Conservation (phyloP, 2,888 invertebrate species). For the Drosophila glabriapex region DNA sequence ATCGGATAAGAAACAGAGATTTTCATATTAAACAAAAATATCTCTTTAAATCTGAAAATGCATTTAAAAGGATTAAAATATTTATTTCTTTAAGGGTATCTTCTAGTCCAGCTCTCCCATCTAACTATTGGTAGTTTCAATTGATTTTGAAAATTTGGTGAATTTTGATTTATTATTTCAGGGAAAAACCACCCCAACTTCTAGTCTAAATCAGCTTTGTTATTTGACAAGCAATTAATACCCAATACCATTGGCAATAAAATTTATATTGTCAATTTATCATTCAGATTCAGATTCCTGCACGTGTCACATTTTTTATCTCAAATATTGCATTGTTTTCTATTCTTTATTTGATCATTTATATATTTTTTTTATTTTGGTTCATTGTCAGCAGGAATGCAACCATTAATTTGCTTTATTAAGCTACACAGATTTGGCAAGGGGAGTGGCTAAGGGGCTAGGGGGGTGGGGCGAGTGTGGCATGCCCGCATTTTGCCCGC, state of each 20-base stretch:
- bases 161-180: not conserved
- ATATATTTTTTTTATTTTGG: not conserved
- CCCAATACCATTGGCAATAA: slow-evolving; percentile 69
- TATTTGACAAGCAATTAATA: slow-evolving; percentile 67
- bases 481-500: not conserved
- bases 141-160: not conserved
- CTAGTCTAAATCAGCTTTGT: not conserved
- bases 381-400: slow-evolving; percentile 51
- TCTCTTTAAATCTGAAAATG: not conserved
- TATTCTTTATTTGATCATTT: not conserved
- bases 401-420: slow-evolving; percentile 76
- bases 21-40: not conserved
- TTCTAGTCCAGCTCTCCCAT: not conserved
- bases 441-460: not conserved
- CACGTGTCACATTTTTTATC: slow-evolving; percentile 70
- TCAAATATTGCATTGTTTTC: slow-evolving; percentile 42
- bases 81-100: not conserved
- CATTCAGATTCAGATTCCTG: slow-evolving; percentile 63
- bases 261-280: slow-evolving; percentile 69
- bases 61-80: not conserved
- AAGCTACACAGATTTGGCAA: slow-evolving; percentile 55
- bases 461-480: not conserved
- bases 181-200: not conserved
- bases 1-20: not conserved
- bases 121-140: not conserved